Percentiles rank a stretch among this genome's conserved stretches.
These are phyloP conservation scores for Leucopsar rothschildi DNA, from an alignment of 2,113 vertebrate species.

Conservation along the genomic window DNA sequence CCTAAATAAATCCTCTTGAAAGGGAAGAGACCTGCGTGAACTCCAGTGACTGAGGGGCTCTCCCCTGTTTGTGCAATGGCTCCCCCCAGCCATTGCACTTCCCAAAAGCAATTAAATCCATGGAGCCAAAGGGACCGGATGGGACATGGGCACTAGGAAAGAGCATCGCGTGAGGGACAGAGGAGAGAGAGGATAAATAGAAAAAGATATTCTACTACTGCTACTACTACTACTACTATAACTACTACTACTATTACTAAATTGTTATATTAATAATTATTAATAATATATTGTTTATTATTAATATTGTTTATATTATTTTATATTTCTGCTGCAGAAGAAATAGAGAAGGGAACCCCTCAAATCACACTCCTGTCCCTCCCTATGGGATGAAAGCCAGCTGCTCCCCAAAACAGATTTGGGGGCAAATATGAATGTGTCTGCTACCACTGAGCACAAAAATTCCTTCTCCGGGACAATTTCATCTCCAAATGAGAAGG, in stretches of 20 bases:
- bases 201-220: background rate
- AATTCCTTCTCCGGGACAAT: background rate
- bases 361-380: background rate
- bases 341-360: background rate
- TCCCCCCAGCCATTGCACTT: background rate
- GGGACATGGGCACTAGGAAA: background rate
- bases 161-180: background rate
- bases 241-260: no score
- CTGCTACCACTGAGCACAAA: background rate
- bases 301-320: background rate
- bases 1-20: background rate
- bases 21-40: fast-evolving
- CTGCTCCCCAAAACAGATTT: background rate
- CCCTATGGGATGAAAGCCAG: background rate
- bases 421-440: fast-evolving
- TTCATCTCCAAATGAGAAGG: background rate
- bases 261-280: background rate
- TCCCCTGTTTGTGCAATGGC: no score
- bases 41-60: background rate
- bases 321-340: background rate
- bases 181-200: background rate
- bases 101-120: background rate
- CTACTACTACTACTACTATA: no score
- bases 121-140: background rate
- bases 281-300: background rate